Conservation (phyloP, 2,888 invertebrate genomes). For the Lamellibrachia satsuma region DNA sequence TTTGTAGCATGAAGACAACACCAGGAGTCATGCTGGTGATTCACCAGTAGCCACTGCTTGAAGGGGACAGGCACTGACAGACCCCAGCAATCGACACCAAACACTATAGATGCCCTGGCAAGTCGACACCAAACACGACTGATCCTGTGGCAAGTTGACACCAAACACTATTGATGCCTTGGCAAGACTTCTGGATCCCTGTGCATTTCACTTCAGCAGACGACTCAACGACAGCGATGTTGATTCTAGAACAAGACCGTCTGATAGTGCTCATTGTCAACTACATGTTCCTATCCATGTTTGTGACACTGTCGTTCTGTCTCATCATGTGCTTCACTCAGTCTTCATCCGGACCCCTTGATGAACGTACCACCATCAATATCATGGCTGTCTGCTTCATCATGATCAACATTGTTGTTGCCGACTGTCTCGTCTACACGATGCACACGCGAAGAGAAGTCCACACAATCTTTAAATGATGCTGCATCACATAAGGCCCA, state of each 20-base stretch:
- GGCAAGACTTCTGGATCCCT: conserved; percentile 3
- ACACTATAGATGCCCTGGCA: conserved; percentile 2
- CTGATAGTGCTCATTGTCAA: conserved; percentile 59
- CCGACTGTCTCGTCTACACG: conserved; percentile 58
- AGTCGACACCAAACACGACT: not conserved
- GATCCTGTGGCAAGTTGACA: not conserved
- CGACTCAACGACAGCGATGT: not conserved
- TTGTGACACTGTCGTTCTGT: conserved; percentile 47
- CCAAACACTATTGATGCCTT: conserved; percentile 1
- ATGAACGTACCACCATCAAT: conserved; percentile 46
- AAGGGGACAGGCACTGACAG: not conserved
- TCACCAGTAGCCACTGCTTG: not conserved
- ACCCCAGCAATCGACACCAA: not conserved
- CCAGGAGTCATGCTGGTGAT: not conserved
- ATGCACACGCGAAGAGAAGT: conserved; percentile 56
- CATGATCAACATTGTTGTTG: conserved; percentile 56
- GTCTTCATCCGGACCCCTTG: conserved; percentile 43
- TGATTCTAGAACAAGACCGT: conserved; percentile 53
- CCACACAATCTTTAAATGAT: conserved; percentile 27
- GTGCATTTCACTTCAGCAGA: not conserved
- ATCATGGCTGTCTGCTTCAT: conserved; percentile 58
- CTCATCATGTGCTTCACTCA: conserved; percentile 54
- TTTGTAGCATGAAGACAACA: not conserved
- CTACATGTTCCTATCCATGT: conserved; percentile 58
- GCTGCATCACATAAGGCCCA: not conserved